These are phyloP conservation scores for Gracilinanus agilis DNA, from an alignment of 2,113 vertebrate species.

Conservation along the genomic window DNA sequence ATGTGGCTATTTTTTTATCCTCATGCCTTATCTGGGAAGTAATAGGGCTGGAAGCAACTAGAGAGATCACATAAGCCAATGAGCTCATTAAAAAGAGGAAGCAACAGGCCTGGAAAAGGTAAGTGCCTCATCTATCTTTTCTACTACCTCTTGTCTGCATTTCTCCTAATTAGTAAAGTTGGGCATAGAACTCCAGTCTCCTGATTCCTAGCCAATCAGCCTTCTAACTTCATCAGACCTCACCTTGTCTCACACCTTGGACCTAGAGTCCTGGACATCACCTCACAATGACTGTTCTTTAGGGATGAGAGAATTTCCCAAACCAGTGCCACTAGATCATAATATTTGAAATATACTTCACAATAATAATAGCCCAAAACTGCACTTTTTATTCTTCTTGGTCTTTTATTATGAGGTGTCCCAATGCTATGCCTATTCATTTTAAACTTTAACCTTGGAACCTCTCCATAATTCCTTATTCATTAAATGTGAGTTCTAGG, in stretches of 20 bases:
- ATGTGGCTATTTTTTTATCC: not conserved
- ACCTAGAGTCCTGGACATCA: not conserved
- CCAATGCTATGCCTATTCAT: not conserved
- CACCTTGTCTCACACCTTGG: not conserved
- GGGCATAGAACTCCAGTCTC: not conserved
- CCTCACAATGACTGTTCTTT: not conserved
- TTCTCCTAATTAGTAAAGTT: not conserved
- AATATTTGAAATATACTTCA: not conserved
- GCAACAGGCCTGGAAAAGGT: not conserved
- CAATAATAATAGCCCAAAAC: not conserved
- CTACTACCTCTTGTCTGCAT: not conserved
- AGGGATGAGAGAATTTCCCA: not conserved
- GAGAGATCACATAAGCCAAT: too few species aligned
- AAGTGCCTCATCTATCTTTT: not conserved
- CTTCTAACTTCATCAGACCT: not conserved
- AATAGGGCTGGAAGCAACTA: not conserved
- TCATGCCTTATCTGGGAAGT: not conserved
- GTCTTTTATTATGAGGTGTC: not conserved
- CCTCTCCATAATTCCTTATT: not conserved
- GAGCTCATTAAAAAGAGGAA: not conserved
- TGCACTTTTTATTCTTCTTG: not conserved
- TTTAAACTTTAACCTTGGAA: not conserved
- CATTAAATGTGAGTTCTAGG: not conserved
- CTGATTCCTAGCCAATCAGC: not conserved
- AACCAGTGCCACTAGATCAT: not conserved